These are phyloP conservation scores for Agonum fuliginosum DNA, from an alignment of 2,888 invertebrate genomes.

Conservation along the genomic window DNA sequence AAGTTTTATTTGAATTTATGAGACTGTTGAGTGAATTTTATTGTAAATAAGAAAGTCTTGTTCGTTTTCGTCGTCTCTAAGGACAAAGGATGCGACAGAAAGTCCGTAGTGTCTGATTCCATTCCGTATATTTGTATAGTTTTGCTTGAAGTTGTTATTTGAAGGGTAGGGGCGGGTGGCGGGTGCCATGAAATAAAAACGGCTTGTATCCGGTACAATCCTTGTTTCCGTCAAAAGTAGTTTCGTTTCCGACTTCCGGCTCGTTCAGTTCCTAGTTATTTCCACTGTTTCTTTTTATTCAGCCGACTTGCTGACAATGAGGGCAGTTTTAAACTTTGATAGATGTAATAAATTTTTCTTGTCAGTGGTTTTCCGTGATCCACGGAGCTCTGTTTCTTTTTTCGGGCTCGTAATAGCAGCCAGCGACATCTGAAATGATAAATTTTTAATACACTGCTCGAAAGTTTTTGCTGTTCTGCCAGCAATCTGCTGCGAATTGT, in stretches of 20 bases:
- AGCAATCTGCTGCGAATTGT: constrained; percentile 25
- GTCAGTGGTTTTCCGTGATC: constrained; percentile 36
- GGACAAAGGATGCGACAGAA: background rate
- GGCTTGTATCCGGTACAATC: constrained; percentile 38
- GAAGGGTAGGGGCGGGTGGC: constrained; percentile 18
- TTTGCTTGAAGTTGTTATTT: constrained; percentile 23
- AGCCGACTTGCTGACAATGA: constrained; percentile 31
- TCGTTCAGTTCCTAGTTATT: constrained; percentile 38
- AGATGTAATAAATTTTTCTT: constrained; percentile 45
- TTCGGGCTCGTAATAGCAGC: constrained; percentile 32
- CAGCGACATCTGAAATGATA: constrained; percentile 38
- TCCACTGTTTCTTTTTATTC: constrained; percentile 26
- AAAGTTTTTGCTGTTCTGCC: constrained; percentile 26
- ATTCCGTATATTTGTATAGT: constrained; percentile 38
- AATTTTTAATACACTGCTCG: constrained; percentile 42
- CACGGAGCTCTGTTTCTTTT: constrained; percentile 25
- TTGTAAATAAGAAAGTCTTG: no score
- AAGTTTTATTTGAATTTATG: no score
- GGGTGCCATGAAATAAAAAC: constrained; percentile 28
- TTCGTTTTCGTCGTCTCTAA: no score
- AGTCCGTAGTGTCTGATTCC: background rate
- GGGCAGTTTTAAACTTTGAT: constrained; percentile 44
- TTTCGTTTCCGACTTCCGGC: constrained; percentile 35
- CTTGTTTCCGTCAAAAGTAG: constrained; percentile 45
- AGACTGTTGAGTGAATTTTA: no score